These are phyloP conservation scores for Fringilla coelebs DNA, from an alignment of 2,797 vertebrate species.

Conservation along the genomic window DNA sequence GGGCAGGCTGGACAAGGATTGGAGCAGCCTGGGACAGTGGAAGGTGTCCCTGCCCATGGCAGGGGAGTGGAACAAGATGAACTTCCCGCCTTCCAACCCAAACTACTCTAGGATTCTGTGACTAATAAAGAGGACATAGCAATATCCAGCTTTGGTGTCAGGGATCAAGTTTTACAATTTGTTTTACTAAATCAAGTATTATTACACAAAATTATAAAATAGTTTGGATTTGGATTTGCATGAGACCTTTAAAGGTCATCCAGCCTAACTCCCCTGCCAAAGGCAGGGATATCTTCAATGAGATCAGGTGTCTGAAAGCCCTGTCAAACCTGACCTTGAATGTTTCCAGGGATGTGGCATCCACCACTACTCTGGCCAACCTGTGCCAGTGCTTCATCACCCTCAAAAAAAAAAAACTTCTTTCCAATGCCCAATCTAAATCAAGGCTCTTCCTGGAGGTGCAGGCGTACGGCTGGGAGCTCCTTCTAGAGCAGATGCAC, in stretches of 20 bases:
- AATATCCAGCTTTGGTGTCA: background rate
- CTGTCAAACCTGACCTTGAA: background rate
- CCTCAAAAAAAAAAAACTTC: background rate
- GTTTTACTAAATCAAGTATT: background rate
- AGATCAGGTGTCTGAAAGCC: background rate
- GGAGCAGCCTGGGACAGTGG: rapidly evolving
- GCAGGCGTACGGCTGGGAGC: background rate
- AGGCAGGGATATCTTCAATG: background rate
- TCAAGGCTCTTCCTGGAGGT: background rate
- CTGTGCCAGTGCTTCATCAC: background rate
- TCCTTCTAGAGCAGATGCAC: background rate
- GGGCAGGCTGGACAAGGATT: rapidly evolving
- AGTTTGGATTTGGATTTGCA: background rate
- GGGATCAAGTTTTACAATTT: background rate
- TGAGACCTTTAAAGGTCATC: background rate
- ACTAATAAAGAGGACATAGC: background rate
- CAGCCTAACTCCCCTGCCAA: background rate
- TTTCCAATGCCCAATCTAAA: background rate
- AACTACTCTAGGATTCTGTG: background rate
- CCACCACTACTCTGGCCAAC: background rate
- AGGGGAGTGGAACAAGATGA: background rate
- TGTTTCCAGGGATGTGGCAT: background rate
- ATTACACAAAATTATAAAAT: background rate
- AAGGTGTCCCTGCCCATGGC: background rate
- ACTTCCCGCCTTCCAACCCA: background rate